Base-by-base conservation (phyloP, 2,888 invertebrate species). In the Escarpia spicata region DNA sequence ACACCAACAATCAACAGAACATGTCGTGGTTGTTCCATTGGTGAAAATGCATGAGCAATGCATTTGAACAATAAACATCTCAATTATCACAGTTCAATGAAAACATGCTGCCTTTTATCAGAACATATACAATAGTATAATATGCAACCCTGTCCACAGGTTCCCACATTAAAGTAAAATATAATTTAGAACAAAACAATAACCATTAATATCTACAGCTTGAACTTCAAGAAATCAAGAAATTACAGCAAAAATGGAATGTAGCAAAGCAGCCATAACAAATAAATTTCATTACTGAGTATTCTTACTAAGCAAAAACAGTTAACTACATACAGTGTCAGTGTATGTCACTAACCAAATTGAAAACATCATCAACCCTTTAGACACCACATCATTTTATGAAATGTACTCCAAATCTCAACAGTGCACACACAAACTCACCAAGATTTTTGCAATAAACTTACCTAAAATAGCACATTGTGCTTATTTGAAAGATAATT, bases 31-130 rank as follows among this genome's bases (percentile, higher is more conserved):
- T 26, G 19, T 8, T 12, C 52, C 52, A 52, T 52, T 37, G 37
- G 37, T 37, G 52, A 52, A 52, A 52, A 52, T 52, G 52, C 12
- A 12, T 52, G 10, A 52, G 75, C 26, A 26, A 75, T 75, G n/a
- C 75, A 75, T 75, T 75, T 75, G 4, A 26, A 19, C 75, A 75
- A 75, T 4, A 26, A 19, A 75, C 26, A 75, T 75, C 19, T 75
- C 26, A 75, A 3, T 75, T 75, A 75, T n/a, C 75, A 75, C n/a
- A 75, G 75, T 75, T 75, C 75, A 75, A 75, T 75, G 75, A 75
- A 75, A 75, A 75, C 75, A 26, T 75, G 75, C 75, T 75, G 75
- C 75, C 75, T 75, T 75, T 75, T 75, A 75, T 75, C 75, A 75
- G n/a, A 75, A 75, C 75, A 75, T 75, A 26, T 75, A n/a, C 75